Percentiles rank a stretch among this genome's conserved stretches.
Evolutionary conservation across 1,140 invertebrate species (phyloP).

Genomic region (Lasioglossum baleicum): DNA sequence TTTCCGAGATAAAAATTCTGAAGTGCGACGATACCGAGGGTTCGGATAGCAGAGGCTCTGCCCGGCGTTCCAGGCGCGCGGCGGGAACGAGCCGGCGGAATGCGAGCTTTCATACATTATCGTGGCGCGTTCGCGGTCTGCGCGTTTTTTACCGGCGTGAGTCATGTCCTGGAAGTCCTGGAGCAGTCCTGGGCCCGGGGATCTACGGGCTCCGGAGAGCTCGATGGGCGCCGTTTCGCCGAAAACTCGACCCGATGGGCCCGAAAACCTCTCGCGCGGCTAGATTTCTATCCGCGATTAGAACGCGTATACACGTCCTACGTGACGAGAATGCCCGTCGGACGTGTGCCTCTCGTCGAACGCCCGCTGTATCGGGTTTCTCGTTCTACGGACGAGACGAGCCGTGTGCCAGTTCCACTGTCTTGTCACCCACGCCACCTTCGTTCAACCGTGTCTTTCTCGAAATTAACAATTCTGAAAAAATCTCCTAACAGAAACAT

Average conservation of each 20-base stretch:
- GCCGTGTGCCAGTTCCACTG: too few relatives aligned
- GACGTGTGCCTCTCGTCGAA: conserved; percentile 40
- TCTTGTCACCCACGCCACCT: too few relatives aligned
- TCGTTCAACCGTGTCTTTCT: too few relatives aligned
- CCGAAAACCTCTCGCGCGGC: conserved; percentile 24
- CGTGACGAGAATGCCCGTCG: conserved; percentile 61
- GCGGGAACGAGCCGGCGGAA: conserved; percentile 1
- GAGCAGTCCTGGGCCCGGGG: background rate
- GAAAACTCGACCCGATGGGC: conserved; percentile 44
- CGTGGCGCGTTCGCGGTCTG: background rate
- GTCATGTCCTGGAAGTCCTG: conserved; percentile 20
- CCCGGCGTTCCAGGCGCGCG: background rate
- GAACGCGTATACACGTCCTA: conserved; percentile 49
- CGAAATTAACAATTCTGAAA: too few relatives aligned
- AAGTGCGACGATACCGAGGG: too few relatives aligned
- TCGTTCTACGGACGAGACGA: background rate
- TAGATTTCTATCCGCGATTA: conserved; percentile 62
- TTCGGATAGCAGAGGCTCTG: too few relatives aligned
- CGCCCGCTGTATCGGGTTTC: conserved; percentile 54
- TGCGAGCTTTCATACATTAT: conserved; percentile 14
- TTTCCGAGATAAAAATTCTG: too few relatives aligned
- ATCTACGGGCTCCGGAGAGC: too few relatives aligned
- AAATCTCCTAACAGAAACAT: too few relatives aligned
- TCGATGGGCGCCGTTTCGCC: conserved; percentile 50
- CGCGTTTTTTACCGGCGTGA: conserved; percentile 4